Base-by-base conservation (phyloP, 2,888 invertebrate genomes). In the Balanococcus diminutus region DNA sequence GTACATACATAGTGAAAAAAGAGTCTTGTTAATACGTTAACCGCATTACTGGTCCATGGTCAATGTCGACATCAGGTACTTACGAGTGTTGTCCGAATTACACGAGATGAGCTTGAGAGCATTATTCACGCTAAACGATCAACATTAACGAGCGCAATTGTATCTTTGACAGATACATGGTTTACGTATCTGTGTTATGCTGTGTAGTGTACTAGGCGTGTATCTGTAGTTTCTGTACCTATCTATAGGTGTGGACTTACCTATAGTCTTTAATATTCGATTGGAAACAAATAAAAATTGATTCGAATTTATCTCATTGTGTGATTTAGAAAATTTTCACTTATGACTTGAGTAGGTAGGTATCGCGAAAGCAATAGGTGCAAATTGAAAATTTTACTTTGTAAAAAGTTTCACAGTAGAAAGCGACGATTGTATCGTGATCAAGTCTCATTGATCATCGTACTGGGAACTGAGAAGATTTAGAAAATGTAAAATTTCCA, bases 71-170 rank as follows among this genome's bases (percentile, higher is more conserved):
- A 67, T 67, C 28, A 67, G 67, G 28, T 31, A 67, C 31, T 67
- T 31, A 51, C 3, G 67, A 2, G 28, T 67, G 67, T 28, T 67
- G 67, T 67, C 67, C 67, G 67, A 67, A 67, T 67, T 28, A 67
- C 67, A 31, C 11, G 11, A 67, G 25, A 31, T 31, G 67, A 67
- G 67, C 31, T 25, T 25, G 31, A 67, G 28, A 28, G 28, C 31
- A 67, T 67, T 67, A 67, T 67, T 67, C 67, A 67, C 67, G 28
- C 28, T 67, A 67, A 67, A 67, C 67, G 67, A 67, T 67, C 28
- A 67, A 31, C 67, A 67, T 67, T 67, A 67, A 67, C 67, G 67
- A 67, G 14, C 31, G 67, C 31, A 67, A 67, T 67, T 67, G 67
- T 67, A 31, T 11, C 9, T 67, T 67, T 67, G 67, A 67, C 67